Base-by-base conservation (phyloP, 2,888 invertebrate genomes). In the Sphaeridia pumilis region DNA sequence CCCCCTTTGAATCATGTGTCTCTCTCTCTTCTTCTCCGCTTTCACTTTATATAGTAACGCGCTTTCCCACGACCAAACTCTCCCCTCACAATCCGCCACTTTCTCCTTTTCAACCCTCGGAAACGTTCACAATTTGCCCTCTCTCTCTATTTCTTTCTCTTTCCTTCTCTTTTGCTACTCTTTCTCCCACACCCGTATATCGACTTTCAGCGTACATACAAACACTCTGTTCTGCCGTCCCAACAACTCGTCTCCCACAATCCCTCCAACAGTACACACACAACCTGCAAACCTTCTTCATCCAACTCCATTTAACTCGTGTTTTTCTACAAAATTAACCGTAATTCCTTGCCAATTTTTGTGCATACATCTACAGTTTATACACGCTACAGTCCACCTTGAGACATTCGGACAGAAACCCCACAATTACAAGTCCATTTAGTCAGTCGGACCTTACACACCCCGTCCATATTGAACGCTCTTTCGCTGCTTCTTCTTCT, bases 121-220 rank as follows among this genome's bases (percentile, higher is more conserved):
- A n/a, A n/a, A n/a, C n/a, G n/a, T n/a, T n/a, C n/a, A n/a, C n/a
- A n/a, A n/a, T n/a, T 55, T 46, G 36, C 55, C 50, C 47, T 49
- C 55, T 50, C 43, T 44, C 55, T 44, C n/a, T n/a, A 42, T 46
- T 34, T 51, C 52, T 48, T n/a, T 52, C 52, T n/a, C n/a, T n/a
- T n/a, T n/a, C n/a, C n/a, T n/a, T n/a, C n/a, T n/a, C n/a, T n/a
- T 45, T 43, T 14, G 25, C 50, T 50, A 17, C 12, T 35, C 42
- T 10, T 7, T 24, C 43, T 44, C 21, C 45, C 21, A 17, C 12
- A 35, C n/a, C 45, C 7, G 31, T 20, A 38, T 43, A 17, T 22
- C 10, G n/a, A 21, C 21, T 22, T 44, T n/a, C 44, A 7, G 12
- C 24, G 5, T n/a, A 44, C 14, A 44, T n/a, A 5, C 24, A 25